Base-by-base conservation (phyloP, 2,888 invertebrate species). In the Campoletis raptor region DNA sequence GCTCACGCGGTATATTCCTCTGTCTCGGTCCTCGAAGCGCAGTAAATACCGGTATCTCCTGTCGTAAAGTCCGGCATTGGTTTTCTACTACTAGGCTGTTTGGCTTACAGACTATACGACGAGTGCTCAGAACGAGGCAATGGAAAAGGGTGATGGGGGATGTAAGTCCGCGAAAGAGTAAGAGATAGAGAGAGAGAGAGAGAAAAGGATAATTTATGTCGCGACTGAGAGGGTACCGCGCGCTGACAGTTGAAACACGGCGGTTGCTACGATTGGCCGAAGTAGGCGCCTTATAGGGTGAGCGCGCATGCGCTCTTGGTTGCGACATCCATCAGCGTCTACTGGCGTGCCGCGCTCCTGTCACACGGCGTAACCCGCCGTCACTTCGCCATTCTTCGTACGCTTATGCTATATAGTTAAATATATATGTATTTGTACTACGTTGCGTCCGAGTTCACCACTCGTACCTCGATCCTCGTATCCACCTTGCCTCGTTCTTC, bases 171-270 rank as follows among this genome's bases (percentile, higher is more conserved):
- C 77, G 83, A 81, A 40, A 74, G 52, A 70, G 18, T 30, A 57
- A 67, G 81, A 76, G 67, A 72, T 24, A 57, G 76, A 69, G 78
- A 57, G 83, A 36, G 54, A 83, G 87, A 87, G 67, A 89, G 87
- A 81, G 88, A 86, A 85, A 84, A 87, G 88, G 88, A 90, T 94
- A 94, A 94, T 94, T 94, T 93, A 94, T 93, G 93, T 94, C 93
- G 90, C 90, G 90, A 91, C 80, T 77, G 82, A 83, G 83, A 87
- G 86, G 86, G 88, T 80, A 90, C 91, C 91, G 90, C 90, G 91
- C 92, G 92, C 92, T 94, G 93, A 94, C 94, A 94, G 93, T 93
- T 93, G 92, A 92, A 94, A 94, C 93, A 93, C 92, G 90, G 91
- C 92, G 90, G 90, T 91, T 88, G 89, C 90, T 92, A 89, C 91